phyloP scores from a whole-genome alignment of 2,888 invertebrate species.

The Pardosa pseudoannulata region DNA sequence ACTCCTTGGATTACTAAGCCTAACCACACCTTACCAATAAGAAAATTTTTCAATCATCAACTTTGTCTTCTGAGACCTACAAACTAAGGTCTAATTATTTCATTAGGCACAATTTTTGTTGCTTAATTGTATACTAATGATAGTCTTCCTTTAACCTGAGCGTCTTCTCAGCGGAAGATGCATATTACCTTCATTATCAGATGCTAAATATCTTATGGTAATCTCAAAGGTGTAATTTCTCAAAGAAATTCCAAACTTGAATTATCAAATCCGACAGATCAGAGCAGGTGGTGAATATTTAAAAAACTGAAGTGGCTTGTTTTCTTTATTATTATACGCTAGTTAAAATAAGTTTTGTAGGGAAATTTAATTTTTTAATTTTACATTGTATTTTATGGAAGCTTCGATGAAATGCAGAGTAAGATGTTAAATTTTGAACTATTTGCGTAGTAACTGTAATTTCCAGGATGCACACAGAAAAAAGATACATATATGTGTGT shows the following conservation, averaged over 20 bases:
- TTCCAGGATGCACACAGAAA: too few species aligned
- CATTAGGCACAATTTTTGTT: constrained; percentile 29
- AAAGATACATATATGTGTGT: too few species aligned
- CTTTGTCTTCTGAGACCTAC: constrained; percentile 18
- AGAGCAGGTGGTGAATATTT: background rate
- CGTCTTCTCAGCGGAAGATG: background rate
- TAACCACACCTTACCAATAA: constrained; percentile 57
- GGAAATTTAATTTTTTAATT: too few species aligned
- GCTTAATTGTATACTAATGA: constrained; percentile 15
- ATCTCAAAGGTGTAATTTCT: constrained; percentile 1
- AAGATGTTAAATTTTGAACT: too few species aligned
- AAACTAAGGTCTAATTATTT: constrained; percentile 45
- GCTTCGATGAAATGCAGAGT: too few species aligned
- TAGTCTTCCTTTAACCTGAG: background rate
- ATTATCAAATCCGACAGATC: background rate
- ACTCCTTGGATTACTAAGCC: constrained; percentile 42
- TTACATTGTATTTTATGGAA: too few species aligned
- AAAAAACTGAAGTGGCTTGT: too few species aligned
- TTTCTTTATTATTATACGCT: too few species aligned
- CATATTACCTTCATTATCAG: constrained; percentile 16
- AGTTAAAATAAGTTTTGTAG: too few species aligned
- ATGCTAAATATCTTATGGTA: constrained; percentile 11
- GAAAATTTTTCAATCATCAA: constrained; percentile 46
- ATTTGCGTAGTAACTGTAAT: too few species aligned
- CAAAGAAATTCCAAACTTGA: background rate